These are phyloP conservation scores for Meandrusa payeni DNA, from an alignment of 2,888 invertebrate genomes.

Conservation along the genomic window DNA sequence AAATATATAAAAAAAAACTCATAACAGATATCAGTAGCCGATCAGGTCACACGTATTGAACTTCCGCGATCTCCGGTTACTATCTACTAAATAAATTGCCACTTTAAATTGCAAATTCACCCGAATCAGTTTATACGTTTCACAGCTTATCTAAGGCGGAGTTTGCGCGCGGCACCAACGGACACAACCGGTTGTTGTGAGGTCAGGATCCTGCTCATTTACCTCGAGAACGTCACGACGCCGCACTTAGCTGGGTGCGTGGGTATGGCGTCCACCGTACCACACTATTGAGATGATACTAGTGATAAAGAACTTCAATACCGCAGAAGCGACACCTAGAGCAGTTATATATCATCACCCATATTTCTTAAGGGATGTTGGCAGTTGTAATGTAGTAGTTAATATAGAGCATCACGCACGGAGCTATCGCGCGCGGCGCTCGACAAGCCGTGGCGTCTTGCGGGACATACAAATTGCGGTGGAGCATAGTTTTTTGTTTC, in stretches of 20 bases:
- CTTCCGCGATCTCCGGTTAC: conserved; percentile 8
- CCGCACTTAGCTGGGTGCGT: background rate
- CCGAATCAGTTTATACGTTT: conserved; percentile 8
- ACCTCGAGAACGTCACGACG: conserved; percentile 10
- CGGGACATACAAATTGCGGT: too few species aligned
- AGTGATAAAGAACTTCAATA: too few species aligned
- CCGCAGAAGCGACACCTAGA: too few species aligned
- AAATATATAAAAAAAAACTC: too few species aligned
- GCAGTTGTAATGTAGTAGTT: too few species aligned
- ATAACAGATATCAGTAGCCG: conserved; percentile 6
- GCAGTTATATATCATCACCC: too few species aligned
- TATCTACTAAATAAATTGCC: conserved; percentile 14
- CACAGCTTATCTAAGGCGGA: conserved; percentile 9
- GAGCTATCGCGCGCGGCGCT: too few species aligned
- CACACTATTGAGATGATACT: background rate
- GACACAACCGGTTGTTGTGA: conserved; percentile 14
- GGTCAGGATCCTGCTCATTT: conserved; percentile 18
- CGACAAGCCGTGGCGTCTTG: too few species aligned
- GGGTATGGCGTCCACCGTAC: background rate
- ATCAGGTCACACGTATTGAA: conserved; percentile 2
- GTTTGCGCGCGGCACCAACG: conserved; percentile 9
- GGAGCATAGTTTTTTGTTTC: too few species aligned
- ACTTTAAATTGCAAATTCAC: conserved; percentile 12
- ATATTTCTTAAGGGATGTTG: too few species aligned
- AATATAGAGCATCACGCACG: too few species aligned